Evolutionary conservation across 2,113 vertebrate genomes (phyloP), one percentile per base, ranked within the genome.

Genomic region (Silurus asotus): DNA sequence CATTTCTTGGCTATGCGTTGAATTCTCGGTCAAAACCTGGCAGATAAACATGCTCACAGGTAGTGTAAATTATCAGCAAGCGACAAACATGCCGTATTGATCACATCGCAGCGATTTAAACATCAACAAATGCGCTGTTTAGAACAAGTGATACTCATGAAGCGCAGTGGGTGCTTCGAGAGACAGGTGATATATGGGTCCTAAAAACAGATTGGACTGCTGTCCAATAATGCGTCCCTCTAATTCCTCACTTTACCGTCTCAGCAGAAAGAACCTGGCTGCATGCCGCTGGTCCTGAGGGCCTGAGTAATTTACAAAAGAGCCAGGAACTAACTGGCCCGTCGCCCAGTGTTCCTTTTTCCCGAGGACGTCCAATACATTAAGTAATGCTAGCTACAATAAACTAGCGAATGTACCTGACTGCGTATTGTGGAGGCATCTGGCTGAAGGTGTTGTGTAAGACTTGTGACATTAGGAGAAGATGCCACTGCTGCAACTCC

Each of bases 221-320:
- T 14, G 28, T 83, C 80, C 86, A 87, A 87, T 67, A 83, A 15
- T 64, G 53, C 49, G 49, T 67, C 80, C 70, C 58, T 77, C 49
- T 87, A 83, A 87, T 87, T 82, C 72, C 59, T 64, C 70, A 77
- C 80, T 83, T 77, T 75, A 65, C 88, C 11, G 37, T 85, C 87
- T 88, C 88, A 88, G 88, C 84, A 90, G 74, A 87, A 83, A 79
- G 59, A 49, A 65, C 77, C 82, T 90, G 86, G 87, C 84, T 65
- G 84, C 78, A 49, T 45, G 53, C 67, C 84, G 2, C 79, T 51
- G 23, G 25, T 55, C 82, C 67, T 77, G 78, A 81, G 67, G 67
- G 58, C 17, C 67, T 8, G 20, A 67, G 70, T 83, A 76, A 87
- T 83, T 83, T 82, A 82, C 69, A 82, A 75, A 75, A 82, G 59